Base-by-base conservation (phyloP, 2,797 vertebrate species). In the Peromyscus melanophrys region DNA sequence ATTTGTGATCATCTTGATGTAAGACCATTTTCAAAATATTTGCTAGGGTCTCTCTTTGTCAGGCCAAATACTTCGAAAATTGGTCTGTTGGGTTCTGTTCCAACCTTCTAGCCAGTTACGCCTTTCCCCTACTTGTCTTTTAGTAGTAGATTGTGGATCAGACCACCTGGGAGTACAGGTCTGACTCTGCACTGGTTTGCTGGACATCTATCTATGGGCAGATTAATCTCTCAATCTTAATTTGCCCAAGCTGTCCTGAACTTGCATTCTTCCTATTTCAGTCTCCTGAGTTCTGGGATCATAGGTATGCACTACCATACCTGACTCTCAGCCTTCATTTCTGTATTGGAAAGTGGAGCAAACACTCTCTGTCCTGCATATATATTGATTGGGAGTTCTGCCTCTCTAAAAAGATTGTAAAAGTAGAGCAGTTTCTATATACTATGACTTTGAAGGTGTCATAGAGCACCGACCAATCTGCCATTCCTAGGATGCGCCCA, bases 61-160 rank as follows among this genome's bases (percentile, higher is more conserved):
- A 59, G 46, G 29, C 46, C 67, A 87, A 76, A 90, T 82, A 27
- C 34, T 92, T 49, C 21, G 92, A 88, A 90, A 94, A 31, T n/a
- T 93, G 78, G 6, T 77, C 17, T 92, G 13, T 43, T 71, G 17
- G 37, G 11, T 76, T 77, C 52, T 83, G 23, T 92, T 96, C 49
- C 40, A 92, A 52, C 29, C 10, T 61, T 83, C 49, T 83, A 80
- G 59, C 73, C 59, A 87, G 25, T 46, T 27, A 81, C 37, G 86
- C 43, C 67, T 65, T 37, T 86, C 9, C n/a, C 21, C 65, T 52
- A 37, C 7, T 17, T 94, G 34, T 46, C 75, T 96, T 83, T 29
- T 9, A 90, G 7, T 75, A 94, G 13, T 83, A 25, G 59, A 69
- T 34, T 94, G 25, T 82, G 49, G 81, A 87, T 92, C 40, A 92